Conservation (phyloP, 2,888 invertebrate species). For the Pseudococcus viburni region DNA sequence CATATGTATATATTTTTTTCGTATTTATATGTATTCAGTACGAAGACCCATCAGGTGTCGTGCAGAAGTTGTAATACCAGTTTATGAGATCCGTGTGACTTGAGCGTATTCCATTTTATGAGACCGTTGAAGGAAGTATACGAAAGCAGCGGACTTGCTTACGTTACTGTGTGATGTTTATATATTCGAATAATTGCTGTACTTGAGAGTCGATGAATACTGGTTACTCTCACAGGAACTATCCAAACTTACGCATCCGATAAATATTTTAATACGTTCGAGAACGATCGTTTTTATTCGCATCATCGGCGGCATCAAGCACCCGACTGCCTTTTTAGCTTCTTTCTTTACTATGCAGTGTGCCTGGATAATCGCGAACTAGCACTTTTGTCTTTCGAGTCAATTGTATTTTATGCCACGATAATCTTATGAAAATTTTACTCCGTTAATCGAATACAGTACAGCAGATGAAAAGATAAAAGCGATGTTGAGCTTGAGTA, state of each 20-base stretch:
- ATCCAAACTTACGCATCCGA: conserved; percentile 52
- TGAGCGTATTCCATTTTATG: conserved; percentile 55
- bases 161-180: conserved; percentile 30
- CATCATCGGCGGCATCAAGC: background rate
- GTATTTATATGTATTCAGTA: conserved; percentile 22
- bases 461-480: background rate
- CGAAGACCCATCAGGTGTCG: conserved; percentile 57
- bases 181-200: conserved; percentile 33
- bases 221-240: conserved; percentile 51
- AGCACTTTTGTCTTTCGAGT: background rate
- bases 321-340: background rate
- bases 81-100: conserved; percentile 59
- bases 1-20: conserved; percentile 28
- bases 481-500: background rate
- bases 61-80: conserved; percentile 55
- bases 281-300: conserved; percentile 6
- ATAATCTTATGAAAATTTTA: background rate
- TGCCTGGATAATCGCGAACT: background rate
- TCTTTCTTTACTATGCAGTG: background rate
- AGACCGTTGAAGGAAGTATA: conserved; percentile 26
- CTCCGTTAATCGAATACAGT: background rate
- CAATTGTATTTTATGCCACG: background rate
- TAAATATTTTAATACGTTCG: conserved; percentile 38
- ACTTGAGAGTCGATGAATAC: conserved; percentile 40
- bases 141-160: conserved; percentile 37